Percentiles rank a stretch among this genome's conserved stretches.
phyloP scores from a whole-genome alignment of 2,888 invertebrate species.

The Epinotia nisella region DNA sequence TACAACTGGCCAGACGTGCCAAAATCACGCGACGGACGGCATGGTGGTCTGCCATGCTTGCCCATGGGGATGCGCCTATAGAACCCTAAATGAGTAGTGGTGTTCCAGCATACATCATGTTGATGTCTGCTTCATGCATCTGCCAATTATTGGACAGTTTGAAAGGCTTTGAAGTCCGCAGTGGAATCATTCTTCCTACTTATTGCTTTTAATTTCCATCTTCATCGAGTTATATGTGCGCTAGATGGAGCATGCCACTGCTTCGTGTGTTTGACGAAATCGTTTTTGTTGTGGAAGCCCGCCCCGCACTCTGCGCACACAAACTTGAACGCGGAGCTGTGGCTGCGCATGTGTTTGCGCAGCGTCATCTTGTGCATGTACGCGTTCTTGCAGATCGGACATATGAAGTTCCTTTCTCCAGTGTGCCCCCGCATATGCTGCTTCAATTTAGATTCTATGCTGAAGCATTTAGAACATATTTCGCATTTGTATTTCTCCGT shows the following conservation, averaged over 20 bases:
- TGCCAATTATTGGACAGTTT: background rate
- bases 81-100: background rate
- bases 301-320: constrained; percentile 55
- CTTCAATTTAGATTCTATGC: constrained; percentile 73
- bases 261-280: constrained; percentile 52
- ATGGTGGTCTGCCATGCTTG: no score
- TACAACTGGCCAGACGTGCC: no score
- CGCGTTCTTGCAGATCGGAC: constrained; percentile 71
- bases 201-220: background rate
- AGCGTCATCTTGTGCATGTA: constrained; percentile 73
- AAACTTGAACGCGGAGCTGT: constrained; percentile 54
- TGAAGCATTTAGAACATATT: constrained; percentile 74
- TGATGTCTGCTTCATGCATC: background rate
- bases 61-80: background rate
- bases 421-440: constrained; percentile 74
- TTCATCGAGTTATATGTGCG: constrained; percentile 7
- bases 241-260: constrained; percentile 49
- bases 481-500: constrained; percentile 76
- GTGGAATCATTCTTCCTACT: background rate
- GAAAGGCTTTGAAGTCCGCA: background rate
- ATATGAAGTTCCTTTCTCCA: constrained; percentile 71
- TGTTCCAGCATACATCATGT: background rate
- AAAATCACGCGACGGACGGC: no score
- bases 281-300: constrained; percentile 53
- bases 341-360: constrained; percentile 72